Conservation (phyloP, 2,888 invertebrate genomes). For the Galeruca laticollis region DNA sequence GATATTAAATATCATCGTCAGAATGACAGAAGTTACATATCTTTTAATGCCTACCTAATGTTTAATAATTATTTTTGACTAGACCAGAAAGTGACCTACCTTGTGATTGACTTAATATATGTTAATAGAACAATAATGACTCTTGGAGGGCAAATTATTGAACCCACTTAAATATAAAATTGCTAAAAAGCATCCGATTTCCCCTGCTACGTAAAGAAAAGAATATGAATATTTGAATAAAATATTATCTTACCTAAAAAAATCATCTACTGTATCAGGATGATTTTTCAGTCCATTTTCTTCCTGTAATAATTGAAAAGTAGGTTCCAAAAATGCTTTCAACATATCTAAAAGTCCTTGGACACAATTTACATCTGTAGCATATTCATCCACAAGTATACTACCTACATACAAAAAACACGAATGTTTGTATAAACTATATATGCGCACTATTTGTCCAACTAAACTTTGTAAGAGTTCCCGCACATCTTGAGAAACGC, state of each 20-base stretch:
- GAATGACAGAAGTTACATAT: no score
- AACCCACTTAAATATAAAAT: no score
- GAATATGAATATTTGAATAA: no score
- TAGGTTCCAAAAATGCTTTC: constrained; percentile 84
- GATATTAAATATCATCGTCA: no score
- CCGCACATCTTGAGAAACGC: constrained; percentile 81
- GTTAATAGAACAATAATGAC: no score
- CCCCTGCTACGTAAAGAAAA: no score
- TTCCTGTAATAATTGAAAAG: constrained; percentile 84
- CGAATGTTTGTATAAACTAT: constrained; percentile 84
- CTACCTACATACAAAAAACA: constrained; percentile 92
- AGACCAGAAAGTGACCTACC: no score
- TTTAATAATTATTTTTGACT: no score
- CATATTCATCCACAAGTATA: constrained; percentile 92
- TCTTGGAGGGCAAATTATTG: no score
- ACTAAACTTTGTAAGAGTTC: constrained; percentile 84
- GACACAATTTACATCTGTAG: constrained; percentile 77
- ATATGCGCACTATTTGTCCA: constrained; percentile 85
- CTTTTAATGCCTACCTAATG: no score
- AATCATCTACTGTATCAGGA: constrained; percentile 98
- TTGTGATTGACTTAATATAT: no score
- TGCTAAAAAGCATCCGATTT: no score
- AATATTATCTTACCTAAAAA: constrained; percentile 71
- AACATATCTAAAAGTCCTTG: constrained; percentile 87
- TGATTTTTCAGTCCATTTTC: constrained; percentile 87